Evolutionary conservation across 1,140 invertebrate genomes (phyloP).

Genomic region (Aleiodes sp.): DNA sequence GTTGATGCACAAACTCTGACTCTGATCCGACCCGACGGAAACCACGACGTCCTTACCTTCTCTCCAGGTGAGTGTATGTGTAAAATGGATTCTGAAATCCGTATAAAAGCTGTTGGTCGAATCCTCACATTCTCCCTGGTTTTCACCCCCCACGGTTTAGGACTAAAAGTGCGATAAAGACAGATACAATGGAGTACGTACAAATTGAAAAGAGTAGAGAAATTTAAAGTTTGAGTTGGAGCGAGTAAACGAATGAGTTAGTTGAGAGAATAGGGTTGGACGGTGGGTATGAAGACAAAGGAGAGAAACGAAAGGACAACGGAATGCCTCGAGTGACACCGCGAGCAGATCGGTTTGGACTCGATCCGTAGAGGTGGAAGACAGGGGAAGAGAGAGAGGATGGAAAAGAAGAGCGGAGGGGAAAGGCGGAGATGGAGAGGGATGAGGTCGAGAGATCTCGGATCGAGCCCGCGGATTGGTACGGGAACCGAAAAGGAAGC

Average conservation of each 20-base stretch:
- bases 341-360: constrained; percentile 35
- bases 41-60: constrained; percentile 45
- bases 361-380: too few relatives aligned
- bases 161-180: too few relatives aligned
- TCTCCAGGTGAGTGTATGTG: constrained; percentile 35
- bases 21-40: constrained; percentile 48
- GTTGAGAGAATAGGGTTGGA: constrained; percentile 14
- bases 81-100: too few relatives aligned
- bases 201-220: too few relatives aligned
- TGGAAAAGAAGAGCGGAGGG: constrained; percentile 34
- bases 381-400: constrained; percentile 23
- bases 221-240: constrained; percentile 12
- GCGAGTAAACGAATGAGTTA: neutral
- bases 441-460: constrained; percentile 41
- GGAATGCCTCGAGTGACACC: constrained; percentile 45
- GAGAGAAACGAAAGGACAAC: constrained; percentile 28
- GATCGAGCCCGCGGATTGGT: constrained; percentile 49
- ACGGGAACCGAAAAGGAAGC: constrained; percentile 58
- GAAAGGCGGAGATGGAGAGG: constrained; percentile 23
- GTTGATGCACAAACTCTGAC: constrained; percentile 27
- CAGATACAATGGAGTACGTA: too few relatives aligned
- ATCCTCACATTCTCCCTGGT: neutral
- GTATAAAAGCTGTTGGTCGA: constrained; percentile 15
- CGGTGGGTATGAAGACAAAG: constrained; percentile 6
- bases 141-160: too few relatives aligned